Evolutionary conservation across 2,888 invertebrate species (phyloP).

Genomic region (Eupithecia centaureata): DNA sequence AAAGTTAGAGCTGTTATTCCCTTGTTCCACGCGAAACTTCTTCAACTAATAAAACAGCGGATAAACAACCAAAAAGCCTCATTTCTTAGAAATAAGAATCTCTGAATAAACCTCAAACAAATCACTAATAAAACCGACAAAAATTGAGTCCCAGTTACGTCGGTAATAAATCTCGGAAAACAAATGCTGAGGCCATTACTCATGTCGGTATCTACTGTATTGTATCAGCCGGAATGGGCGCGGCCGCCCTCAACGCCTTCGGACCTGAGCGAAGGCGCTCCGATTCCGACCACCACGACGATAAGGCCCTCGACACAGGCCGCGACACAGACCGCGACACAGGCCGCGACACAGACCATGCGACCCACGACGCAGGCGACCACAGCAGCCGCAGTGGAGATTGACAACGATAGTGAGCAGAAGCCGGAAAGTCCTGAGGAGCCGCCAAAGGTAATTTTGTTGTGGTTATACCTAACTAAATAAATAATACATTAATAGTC

Average conservation of each 20-base stretch:
- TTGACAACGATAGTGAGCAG: constrained; percentile 48
- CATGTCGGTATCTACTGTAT: constrained; percentile 66
- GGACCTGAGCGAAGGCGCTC: constrained; percentile 79
- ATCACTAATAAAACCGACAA: constrained; percentile 39
- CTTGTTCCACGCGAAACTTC: not conserved
- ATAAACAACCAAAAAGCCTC: not conserved
- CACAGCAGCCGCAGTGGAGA: constrained; percentile 25
- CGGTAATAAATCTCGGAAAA: constrained; percentile 54
- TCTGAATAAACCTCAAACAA: constrained; percentile 35
- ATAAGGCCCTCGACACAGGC: constrained; percentile 52
- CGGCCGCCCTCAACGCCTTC: constrained; percentile 88
- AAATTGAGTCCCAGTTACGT: constrained; percentile 47
- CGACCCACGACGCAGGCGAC: constrained; percentile 47
- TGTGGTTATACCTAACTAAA: not conserved
- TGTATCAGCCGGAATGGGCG: constrained; percentile 90
- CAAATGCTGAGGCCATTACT: constrained; percentile 55
- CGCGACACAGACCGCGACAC: constrained; percentile 47
- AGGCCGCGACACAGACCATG: constrained; percentile 42
- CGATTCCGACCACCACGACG: constrained; percentile 57
- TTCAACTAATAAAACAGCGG: not conserved
- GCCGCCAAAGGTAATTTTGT: constrained; percentile 56
- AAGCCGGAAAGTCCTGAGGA: constrained; percentile 49
- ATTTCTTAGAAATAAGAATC: not conserved
- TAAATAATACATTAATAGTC: not conserved
- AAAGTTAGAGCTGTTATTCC: not conserved